Evolutionary conservation across 1,140 invertebrate species (phyloP), one percentile per base, ranked within the genome.

Genomic region (Andricus grossulariae): DNA sequence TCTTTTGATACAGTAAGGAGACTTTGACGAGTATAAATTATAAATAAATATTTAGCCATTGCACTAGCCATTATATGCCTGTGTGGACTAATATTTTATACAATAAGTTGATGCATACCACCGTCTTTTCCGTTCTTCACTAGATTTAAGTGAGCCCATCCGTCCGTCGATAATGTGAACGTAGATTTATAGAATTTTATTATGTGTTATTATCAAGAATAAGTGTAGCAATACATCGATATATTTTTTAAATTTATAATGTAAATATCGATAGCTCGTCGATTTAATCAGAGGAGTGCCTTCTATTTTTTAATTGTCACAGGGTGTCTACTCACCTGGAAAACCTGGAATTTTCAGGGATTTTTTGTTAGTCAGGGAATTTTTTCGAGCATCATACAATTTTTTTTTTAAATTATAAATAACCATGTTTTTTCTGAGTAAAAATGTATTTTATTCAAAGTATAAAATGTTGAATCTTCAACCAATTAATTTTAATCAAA

Each of bases 161-260:
- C 83, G 82, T 85, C 84, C 84, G 81, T 70, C 25, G 60, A 79
- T 19, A 60, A 77, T 81, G 77, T 81, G 76, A 21, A 76, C 70
- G 8, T 57, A 71, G 18, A 66, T 66, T 66, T 66, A 66, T 13
- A 55, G n/a, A 73, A 32, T 52, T 18, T 19, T 19, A 71, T 57
- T 11, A 21, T 55, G 21, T 75, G 66, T 72, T 55, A 74, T 60
- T 50, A 71, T 55, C 21, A 60, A 32, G 15, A 15, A 25, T 60
- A 66, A 39, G 7, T 15, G n/a, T 39, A 66, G 60, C 7, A 45
- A 21, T 74, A 80, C 32, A 74, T 60, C 60, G 70, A 75, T 25
- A 66, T 74, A 45, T 80, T 75, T 73, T 73, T 83, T 74, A 39
- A 79, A 74, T 73, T 16, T 76, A 76, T 21, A 19, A 73, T 45